Evolutionary conservation across 2,888 invertebrate genomes (phyloP).

Genomic region (Crematogaster levior): DNA sequence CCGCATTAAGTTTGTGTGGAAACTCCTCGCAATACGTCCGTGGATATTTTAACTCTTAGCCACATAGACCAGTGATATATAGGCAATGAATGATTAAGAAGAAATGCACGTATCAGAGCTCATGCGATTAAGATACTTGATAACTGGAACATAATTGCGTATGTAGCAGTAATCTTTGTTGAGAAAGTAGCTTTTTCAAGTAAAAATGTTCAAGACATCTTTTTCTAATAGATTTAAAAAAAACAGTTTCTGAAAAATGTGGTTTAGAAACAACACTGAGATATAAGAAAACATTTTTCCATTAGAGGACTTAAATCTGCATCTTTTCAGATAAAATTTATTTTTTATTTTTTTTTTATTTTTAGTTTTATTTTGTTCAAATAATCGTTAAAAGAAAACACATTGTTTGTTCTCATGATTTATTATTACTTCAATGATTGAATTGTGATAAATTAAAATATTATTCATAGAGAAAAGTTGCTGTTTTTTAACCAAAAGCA

Average conservation of each 20-base stretch:
- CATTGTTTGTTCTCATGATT: no score
- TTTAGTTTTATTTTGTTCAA: no score
- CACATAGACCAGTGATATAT: not conserved
- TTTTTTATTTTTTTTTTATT: no score
- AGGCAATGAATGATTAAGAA: not conserved
- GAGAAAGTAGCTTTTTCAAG: not conserved
- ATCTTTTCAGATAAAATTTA: conserved; percentile 3
- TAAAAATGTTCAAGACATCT: not conserved
- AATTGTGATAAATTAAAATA: no score
- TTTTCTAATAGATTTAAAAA: not conserved
- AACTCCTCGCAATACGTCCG: not conserved
- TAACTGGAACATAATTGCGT: not conserved
- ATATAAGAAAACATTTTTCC: not conserved
- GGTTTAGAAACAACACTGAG: not conserved
- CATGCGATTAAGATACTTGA: not conserved
- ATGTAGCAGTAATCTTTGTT: not conserved
- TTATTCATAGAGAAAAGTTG: no score
- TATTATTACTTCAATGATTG: no score
- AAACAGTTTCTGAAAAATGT: not conserved
- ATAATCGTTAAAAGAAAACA: no score
- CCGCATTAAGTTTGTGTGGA: not conserved
- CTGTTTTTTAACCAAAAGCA: no score
- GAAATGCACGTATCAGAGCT: not conserved
- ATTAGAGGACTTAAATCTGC: not conserved
- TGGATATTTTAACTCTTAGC: not conserved